These are phyloP conservation scores for Teinopalpus imperialis DNA, from an alignment of 2,888 invertebrate genomes.

Conservation along the genomic window DNA sequence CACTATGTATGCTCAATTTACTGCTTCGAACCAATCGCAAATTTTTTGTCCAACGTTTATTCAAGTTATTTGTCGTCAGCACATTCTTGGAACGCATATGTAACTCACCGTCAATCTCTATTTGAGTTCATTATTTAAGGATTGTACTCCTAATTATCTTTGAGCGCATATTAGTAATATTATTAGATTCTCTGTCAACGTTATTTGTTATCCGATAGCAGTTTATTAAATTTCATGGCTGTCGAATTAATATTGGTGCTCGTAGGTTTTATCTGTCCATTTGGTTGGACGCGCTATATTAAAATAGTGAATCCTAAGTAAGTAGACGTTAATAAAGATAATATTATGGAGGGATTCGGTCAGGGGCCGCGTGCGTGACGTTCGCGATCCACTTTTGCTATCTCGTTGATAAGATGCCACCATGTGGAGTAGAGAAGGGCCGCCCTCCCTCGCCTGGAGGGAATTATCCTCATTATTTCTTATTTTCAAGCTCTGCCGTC, in stretches of 20 bases:
- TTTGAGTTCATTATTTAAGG: slow-evolving; percentile 32
- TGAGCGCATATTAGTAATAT: slow-evolving; percentile 60
- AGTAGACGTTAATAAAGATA: slow-evolving; percentile 67
- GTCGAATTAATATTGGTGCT: slow-evolving; percentile 54
- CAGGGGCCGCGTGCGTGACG: slow-evolving; percentile 56
- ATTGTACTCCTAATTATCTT: slow-evolving; percentile 34
- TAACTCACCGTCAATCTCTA: slow-evolving; percentile 1
- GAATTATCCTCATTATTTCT: slow-evolving; percentile 71
- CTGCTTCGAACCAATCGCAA: not conserved
- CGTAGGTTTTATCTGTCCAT: slow-evolving; percentile 58
- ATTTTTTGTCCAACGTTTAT: slow-evolving; percentile 9
- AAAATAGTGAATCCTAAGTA: slow-evolving; percentile 59
- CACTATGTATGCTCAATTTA: slow-evolving; percentile 10
- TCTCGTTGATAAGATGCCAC: slow-evolving; percentile 61
- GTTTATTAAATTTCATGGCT: slow-evolving; percentile 70
- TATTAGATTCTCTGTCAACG: slow-evolving; percentile 54
- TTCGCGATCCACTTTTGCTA: slow-evolving; percentile 64
- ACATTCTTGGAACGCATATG: slow-evolving; percentile 8
- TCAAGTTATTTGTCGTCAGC: slow-evolving; percentile 14
- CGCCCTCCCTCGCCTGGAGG: slow-evolving; percentile 49
- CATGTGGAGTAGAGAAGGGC: slow-evolving; percentile 44
- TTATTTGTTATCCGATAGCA: slow-evolving; percentile 63
- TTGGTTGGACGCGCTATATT: slow-evolving; percentile 57
- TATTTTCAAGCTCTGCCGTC: slow-evolving; percentile 45
- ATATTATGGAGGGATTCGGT: slow-evolving; percentile 53